Conservation (phyloP, 2,888 invertebrate genomes). For the Pharmacophagus antenor region DNA sequence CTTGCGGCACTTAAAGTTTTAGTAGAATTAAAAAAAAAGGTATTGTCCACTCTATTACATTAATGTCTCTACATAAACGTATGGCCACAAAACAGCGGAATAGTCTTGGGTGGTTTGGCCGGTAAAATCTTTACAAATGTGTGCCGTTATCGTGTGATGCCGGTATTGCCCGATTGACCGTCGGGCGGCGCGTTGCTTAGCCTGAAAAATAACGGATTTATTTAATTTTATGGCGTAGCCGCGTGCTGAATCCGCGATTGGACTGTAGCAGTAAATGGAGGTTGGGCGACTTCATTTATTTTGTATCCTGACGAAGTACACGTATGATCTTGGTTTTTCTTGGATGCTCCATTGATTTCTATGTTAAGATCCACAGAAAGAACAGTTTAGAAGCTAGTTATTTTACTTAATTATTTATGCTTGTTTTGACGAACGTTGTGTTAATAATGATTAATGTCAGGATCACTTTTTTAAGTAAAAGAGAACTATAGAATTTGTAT, state of each 20-base stretch:
- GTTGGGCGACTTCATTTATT: slow-evolving; percentile 26
- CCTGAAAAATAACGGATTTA: slow-evolving; percentile 81
- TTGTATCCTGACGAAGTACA: slow-evolving; percentile 17
- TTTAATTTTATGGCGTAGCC: slow-evolving; percentile 78
- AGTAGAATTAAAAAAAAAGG: neutral
- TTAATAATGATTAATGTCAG: neutral
- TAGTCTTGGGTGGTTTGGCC: slow-evolving; percentile 60
- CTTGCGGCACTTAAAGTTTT: too few relatives aligned
- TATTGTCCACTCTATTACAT: slow-evolving; percentile 27
- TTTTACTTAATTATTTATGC: neutral
- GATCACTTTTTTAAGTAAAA: neutral
- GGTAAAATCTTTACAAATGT: slow-evolving; percentile 80
- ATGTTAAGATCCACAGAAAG: too few relatives aligned
- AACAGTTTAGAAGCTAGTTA: neutral
- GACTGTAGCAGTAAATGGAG: slow-evolving; percentile 39
- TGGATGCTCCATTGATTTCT: slow-evolving; percentile 7
- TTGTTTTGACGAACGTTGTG: neutral
- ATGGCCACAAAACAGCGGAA: slow-evolving; percentile 61
- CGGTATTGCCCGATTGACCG: slow-evolving; percentile 68
- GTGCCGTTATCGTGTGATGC: slow-evolving; percentile 65
- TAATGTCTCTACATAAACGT: slow-evolving; percentile 52
- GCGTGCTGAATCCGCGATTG: slow-evolving; percentile 79
- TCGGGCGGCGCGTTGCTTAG: slow-evolving; percentile 65
- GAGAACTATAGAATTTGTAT: neutral
- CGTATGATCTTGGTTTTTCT: slow-evolving; percentile 18